phyloP scores from a whole-genome alignment of 2,113 vertebrate species.

The Cyprinodon tularosa region DNA sequence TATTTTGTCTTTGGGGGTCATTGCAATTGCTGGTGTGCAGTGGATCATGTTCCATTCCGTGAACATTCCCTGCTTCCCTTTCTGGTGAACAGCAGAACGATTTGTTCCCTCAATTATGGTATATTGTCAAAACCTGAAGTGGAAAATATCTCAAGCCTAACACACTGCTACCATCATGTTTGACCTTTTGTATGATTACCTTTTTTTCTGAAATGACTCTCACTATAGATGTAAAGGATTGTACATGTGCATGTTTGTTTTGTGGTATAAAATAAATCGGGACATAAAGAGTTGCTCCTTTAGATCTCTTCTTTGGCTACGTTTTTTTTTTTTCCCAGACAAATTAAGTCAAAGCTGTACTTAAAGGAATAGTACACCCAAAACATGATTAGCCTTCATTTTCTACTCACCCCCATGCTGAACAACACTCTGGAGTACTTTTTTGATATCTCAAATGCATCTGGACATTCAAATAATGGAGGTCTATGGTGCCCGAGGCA shows the following conservation, averaged over 20 bases:
- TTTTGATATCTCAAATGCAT: no score
- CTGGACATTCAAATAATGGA: no score
- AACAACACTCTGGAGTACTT: no score
- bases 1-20: no score
- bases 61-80: background rate
- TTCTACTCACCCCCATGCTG: no score
- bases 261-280: background rate
- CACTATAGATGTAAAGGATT: background rate
- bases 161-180: background rate
- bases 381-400: no score
- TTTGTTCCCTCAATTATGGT: background rate
- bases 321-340: background rate
- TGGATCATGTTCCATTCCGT: background rate
- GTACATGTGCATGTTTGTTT: background rate
- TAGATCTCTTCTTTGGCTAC: background rate
- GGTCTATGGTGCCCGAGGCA: no score
- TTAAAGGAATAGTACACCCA: no score
- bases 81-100: background rate
- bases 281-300: background rate
- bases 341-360: no score
- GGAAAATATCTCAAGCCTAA: background rate
- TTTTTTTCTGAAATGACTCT: background rate
- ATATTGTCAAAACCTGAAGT: no score
- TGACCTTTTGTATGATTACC: background rate
- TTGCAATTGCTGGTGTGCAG: background rate